Evolutionary conservation across 2,113 vertebrate species (phyloP).

Genomic region (Coreoperca whiteheadi): DNA sequence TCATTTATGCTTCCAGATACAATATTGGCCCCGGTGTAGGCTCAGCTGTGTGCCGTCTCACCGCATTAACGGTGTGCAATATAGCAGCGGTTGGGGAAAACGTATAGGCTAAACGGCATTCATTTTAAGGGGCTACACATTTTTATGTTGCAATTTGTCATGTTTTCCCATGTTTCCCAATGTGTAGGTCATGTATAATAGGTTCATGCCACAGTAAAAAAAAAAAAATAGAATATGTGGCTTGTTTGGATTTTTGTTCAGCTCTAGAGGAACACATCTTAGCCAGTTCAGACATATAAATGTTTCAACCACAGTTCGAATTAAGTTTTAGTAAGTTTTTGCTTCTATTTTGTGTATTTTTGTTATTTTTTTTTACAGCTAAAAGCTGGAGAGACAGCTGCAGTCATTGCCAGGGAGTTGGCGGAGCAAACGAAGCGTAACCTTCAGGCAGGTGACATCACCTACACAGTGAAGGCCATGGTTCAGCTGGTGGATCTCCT

Average conservation of each 20-base stretch:
- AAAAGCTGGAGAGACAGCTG: slow-evolving; percentile 93
- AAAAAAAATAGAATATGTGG: not conserved
- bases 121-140: slow-evolving; percentile 38
- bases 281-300: not conserved
- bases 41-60: slow-evolving; percentile 47
- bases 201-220: not conserved
- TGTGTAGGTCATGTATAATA: slow-evolving; percentile 17
- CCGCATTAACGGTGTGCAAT: slow-evolving; percentile 65
- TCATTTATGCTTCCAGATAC: slow-evolving; percentile 76
- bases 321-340: not conserved
- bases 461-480: slow-evolving; percentile 93
- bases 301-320: not conserved
- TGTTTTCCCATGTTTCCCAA: slow-evolving; percentile 27
- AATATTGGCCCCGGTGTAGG: slow-evolving; percentile 57
- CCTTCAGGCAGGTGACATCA: slow-evolving; percentile 93
- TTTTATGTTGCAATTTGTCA: slow-evolving; percentile 50
- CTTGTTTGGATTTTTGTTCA: slow-evolving; percentile 5
- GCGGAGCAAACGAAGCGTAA: slow-evolving; percentile 94
- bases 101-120: slow-evolving; percentile 46
- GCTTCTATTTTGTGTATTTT: not conserved
- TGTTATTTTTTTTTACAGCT: slow-evolving; percentile 82
- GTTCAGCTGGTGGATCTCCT: slow-evolving; percentile 96
- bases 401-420: slow-evolving; percentile 95
- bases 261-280: not conserved
- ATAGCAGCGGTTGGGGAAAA: slow-evolving; percentile 39